A percentile compares a stretch with the other conserved stretches of the same genome.
phyloP scores from a whole-genome alignment of 2,888 invertebrate species.

The Rhagonycha fulva region DNA sequence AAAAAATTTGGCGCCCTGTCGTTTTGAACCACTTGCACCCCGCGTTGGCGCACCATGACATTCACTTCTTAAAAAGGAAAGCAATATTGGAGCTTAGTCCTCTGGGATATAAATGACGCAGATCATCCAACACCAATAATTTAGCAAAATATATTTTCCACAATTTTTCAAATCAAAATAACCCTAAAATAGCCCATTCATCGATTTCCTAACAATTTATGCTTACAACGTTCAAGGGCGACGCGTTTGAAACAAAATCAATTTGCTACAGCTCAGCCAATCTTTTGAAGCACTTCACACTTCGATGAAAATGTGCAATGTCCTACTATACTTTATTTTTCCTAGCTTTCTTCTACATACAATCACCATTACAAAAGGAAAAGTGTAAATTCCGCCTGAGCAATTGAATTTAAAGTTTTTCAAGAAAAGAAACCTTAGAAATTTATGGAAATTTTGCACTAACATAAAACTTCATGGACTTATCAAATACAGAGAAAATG shows the following conservation, averaged over 20 bases:
- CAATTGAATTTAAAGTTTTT: not conserved
- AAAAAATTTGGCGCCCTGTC: too few relatives aligned
- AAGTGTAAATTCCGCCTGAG: not conserved
- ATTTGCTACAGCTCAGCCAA: not conserved
- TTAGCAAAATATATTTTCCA: too few relatives aligned
- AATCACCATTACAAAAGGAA: not conserved
- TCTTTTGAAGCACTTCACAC: not conserved
- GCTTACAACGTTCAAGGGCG: not conserved
- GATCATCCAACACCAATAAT: too few relatives aligned
- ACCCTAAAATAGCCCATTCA: not conserved
- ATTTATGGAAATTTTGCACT: not conserved
- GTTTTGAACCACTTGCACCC: too few relatives aligned
- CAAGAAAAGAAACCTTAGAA: not conserved
- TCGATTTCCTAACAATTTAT: not conserved
- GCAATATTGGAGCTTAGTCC: too few relatives aligned
- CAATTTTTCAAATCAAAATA: too few relatives aligned
- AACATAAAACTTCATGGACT: not conserved
- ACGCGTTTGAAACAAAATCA: not conserved
- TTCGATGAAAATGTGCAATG: not conserved
- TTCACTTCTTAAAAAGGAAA: too few relatives aligned
- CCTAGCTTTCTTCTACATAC: not conserved
- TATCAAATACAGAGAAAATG: not conserved
- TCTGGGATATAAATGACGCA: too few relatives aligned
- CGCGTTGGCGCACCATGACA: too few relatives aligned
- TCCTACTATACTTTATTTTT: too few relatives aligned